Percentiles rank a stretch among this genome's conserved stretches.
Evolutionary conservation across 2,888 invertebrate species (phyloP).

Genomic region (Dastarcus helophoroides): DNA sequence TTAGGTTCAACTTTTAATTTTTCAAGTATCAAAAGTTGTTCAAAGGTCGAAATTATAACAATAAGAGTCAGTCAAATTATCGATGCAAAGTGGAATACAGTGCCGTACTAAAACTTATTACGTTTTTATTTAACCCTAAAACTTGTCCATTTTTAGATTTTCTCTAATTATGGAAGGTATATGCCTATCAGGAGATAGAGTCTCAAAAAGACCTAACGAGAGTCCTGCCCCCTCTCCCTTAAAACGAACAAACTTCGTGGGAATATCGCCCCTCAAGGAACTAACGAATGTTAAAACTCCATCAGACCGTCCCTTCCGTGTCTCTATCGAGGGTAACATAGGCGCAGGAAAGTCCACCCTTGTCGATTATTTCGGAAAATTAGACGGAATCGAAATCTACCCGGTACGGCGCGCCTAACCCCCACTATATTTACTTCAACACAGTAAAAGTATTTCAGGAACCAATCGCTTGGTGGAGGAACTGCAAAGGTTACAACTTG

Average conservation of each 20-base stretch:
- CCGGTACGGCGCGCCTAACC: conserved; percentile 29
- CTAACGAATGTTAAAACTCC: conserved; percentile 29
- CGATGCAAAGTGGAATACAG: too few relatives aligned
- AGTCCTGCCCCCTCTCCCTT: conserved; percentile 22
- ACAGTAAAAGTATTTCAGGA: conserved; percentile 49
- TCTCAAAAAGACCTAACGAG: too few relatives aligned
- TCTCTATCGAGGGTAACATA: conserved; percentile 39
- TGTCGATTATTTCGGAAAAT: conserved; percentile 32
- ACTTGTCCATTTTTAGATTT: too few relatives aligned
- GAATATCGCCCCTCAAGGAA: conserved; percentile 28
- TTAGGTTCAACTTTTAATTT: too few relatives aligned
- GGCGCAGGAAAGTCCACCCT: conserved; percentile 38
- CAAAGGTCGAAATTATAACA: too few relatives aligned
- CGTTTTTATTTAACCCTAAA: too few relatives aligned
- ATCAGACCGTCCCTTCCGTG: conserved; percentile 32
- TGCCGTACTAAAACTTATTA: too few relatives aligned
- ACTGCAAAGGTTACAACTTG: conserved; percentile 67
- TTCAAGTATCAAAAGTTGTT: too few relatives aligned
- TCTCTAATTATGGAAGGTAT: too few relatives aligned
- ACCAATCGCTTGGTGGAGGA: conserved; percentile 77
- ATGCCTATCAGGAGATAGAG: too few relatives aligned
- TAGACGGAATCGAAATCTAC: conserved; percentile 33
- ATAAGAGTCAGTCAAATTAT: too few relatives aligned
- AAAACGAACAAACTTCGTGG: conserved; percentile 24
- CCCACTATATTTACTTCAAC: too few relatives aligned